These are phyloP conservation scores for Nerophis ophidion DNA, from an alignment of 2,113 vertebrate genomes.

Conservation along the genomic window DNA sequence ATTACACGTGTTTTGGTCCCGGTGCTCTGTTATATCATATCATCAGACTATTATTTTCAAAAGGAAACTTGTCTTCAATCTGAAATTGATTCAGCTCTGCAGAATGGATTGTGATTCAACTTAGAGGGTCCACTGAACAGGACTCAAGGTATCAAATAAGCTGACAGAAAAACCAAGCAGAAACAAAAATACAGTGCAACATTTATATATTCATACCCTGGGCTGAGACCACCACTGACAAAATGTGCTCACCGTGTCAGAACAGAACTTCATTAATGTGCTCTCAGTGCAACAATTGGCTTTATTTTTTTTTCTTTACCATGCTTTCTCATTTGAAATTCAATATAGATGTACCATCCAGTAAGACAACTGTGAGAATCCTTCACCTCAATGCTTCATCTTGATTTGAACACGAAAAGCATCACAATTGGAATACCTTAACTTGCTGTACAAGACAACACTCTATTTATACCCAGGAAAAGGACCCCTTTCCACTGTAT, in stretches of 20 bases:
- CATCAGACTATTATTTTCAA: too few species aligned
- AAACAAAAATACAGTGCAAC: slow-evolving; percentile 2
- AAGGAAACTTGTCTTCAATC: too few species aligned
- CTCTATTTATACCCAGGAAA: slow-evolving; percentile 23
- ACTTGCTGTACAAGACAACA: slow-evolving; percentile 12
- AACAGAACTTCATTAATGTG: slow-evolving; percentile 7
- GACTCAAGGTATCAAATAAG: neutral
- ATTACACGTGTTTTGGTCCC: too few species aligned
- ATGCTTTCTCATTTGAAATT: neutral
- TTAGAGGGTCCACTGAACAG: neutral
- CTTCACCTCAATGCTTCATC: neutral
- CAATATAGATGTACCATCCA: neutral
- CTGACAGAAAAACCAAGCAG: slow-evolving; percentile 1
- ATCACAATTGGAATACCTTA: slow-evolving; percentile 13
- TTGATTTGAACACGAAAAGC: slow-evolving; percentile 9
- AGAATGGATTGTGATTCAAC: neutral
- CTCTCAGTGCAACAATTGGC: slow-evolving; percentile 1
- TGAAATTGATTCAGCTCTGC: too few species aligned
- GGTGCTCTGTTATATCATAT: too few species aligned
- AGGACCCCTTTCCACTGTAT: slow-evolving; percentile 24
- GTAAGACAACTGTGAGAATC: neutral
- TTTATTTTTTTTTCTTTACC: neutral
- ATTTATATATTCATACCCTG: slow-evolving; percentile 11
- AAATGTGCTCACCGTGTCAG: slow-evolving; percentile 7
- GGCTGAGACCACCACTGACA: slow-evolving; percentile 2